These are phyloP conservation scores for Drosophila fulvimacula DNA, from an alignment of 2,888 invertebrate genomes.

Conservation along the genomic window DNA sequence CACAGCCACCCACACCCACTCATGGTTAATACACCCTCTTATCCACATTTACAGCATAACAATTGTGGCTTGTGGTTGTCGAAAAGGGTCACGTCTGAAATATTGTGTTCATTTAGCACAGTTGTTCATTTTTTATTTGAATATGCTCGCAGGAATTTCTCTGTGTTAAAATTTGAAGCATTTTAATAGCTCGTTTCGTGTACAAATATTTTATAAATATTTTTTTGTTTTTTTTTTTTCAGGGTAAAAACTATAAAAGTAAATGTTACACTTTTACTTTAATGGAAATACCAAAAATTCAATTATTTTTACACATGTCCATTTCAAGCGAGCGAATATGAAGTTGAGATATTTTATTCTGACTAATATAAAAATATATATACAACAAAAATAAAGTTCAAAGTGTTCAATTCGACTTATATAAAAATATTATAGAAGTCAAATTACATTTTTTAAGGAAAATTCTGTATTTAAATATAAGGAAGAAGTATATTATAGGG, in stretches of 20 bases:
- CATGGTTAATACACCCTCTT: not conserved
- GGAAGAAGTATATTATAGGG: not conserved
- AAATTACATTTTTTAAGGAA: not conserved
- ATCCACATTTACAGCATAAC: constrained; percentile 17
- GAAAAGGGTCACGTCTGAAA: constrained; percentile 31
- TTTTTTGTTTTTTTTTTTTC: not conserved
- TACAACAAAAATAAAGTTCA: too few relatives aligned
- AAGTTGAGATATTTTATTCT: not conserved
- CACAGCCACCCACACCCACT: not conserved
- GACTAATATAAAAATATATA: too few relatives aligned
- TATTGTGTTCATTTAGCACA: constrained; percentile 67
- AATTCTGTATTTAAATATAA: not conserved
- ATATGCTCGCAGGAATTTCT: constrained; percentile 57
- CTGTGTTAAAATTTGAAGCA: constrained; percentile 68
- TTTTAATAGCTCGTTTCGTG: constrained; percentile 71
- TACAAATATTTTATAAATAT: constrained; percentile 40
- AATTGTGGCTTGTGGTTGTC: constrained; percentile 17
- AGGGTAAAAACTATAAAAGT: not conserved
- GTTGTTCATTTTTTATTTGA: constrained; percentile 46
- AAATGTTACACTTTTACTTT: not conserved
- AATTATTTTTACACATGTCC: not conserved
- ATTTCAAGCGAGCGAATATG: too few relatives aligned
- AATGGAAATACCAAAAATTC: not conserved
- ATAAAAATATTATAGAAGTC: too few relatives aligned
- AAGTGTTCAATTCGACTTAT: too few relatives aligned